phyloP scores from a whole-genome alignment of 1,140 invertebrate genomes.

The Limonius californicus region DNA sequence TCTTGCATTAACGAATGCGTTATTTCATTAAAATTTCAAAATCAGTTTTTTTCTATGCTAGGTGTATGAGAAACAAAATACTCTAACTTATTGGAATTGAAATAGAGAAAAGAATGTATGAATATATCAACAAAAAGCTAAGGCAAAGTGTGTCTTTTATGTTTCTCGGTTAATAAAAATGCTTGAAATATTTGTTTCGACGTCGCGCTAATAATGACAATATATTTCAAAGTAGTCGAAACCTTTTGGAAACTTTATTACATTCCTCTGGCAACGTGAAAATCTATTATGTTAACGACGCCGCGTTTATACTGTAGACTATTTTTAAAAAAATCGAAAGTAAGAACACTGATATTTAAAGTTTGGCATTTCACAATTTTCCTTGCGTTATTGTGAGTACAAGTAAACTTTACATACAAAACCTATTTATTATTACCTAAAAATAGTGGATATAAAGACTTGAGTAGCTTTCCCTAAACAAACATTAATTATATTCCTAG shows the following conservation, averaged over 20 bases:
- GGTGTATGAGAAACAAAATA: neutral
- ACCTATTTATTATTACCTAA: no score
- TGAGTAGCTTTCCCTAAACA: no score
- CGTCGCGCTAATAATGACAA: neutral
- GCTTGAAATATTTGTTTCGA: neutral
- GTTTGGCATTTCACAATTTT: no score
- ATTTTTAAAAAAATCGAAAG: no score
- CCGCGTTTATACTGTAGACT: neutral
- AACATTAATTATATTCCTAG: no score
- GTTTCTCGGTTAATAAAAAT: neutral
- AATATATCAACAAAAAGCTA: neutral
- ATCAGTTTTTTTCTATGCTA: no score
- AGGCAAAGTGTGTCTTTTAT: neutral
- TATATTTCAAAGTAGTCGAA: neutral
- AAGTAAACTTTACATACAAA: no score
- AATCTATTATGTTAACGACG: neutral
- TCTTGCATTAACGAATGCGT: no score
- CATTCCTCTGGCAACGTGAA: neutral
- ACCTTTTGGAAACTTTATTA: neutral
- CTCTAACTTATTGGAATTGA: neutral
- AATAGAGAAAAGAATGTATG: neutral
- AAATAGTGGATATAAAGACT: no score
- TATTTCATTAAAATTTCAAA: no score
- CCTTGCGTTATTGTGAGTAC: no score
- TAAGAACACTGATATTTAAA: no score